Evolutionary conservation across 2,113 vertebrate species (phyloP).

Genomic region (Cygnus buccinator): DNA sequence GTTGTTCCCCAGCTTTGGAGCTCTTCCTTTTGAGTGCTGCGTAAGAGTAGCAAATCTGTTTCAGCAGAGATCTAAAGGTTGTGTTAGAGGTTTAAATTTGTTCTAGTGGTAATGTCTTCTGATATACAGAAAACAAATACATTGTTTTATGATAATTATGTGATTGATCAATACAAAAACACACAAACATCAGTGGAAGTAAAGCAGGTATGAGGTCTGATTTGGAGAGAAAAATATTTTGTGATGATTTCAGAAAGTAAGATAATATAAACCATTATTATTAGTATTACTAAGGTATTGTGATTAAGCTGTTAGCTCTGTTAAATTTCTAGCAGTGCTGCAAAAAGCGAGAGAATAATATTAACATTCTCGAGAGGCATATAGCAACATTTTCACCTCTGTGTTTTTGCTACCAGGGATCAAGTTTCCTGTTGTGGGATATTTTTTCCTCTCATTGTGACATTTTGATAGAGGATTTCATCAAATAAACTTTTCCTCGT

Average conservation of each 20-base stretch:
- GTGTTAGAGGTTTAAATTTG: neutral
- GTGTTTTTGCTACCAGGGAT: neutral
- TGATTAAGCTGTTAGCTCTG: neutral
- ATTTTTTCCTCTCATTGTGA: neutral
- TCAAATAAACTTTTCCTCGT: neutral
- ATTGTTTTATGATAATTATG: neutral
- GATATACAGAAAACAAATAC: neutral
- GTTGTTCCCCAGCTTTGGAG: neutral
- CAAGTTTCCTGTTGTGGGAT: neutral
- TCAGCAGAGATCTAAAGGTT: neutral
- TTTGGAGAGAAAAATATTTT: neutral
- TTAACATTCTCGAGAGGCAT: neutral
- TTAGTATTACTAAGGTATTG: neutral
- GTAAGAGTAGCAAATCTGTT: neutral
- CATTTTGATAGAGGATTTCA: neutral
- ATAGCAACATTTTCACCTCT: neutral
- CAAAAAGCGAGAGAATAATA: neutral
- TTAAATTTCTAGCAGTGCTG: neutral
- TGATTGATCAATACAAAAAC: neutral
- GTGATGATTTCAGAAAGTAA: neutral
- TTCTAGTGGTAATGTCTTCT: neutral
- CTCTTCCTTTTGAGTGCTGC: neutral
- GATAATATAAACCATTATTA: neutral
- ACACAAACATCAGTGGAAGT: neutral
- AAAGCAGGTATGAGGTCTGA: neutral